These are phyloP conservation scores for Neodon shergylaensis DNA, from an alignment of 2,113 vertebrate genomes.

Conservation along the genomic window DNA sequence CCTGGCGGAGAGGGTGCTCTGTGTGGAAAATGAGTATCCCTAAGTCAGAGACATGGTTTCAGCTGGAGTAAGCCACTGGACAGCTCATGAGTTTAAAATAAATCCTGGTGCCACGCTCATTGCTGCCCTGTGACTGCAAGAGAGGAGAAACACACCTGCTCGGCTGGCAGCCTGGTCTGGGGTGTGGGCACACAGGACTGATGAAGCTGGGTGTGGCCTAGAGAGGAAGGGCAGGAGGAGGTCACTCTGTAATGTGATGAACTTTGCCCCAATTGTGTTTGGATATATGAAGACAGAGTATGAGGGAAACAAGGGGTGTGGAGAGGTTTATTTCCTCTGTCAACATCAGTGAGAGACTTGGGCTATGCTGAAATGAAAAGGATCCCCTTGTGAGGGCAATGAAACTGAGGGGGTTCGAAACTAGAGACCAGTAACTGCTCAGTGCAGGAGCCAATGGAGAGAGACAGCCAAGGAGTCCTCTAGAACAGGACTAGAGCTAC, in stretches of 20 bases:
- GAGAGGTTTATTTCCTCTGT: background rate
- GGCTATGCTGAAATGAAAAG: background rate
- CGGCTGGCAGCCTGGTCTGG: background rate
- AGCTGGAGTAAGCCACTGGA: background rate
- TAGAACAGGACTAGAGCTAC: background rate
- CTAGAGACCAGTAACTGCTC: background rate
- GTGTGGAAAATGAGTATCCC: background rate
- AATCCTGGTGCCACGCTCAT: background rate
- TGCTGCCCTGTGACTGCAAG: background rate
- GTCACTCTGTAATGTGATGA: background rate
- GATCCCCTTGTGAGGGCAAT: background rate
- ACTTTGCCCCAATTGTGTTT: background rate
- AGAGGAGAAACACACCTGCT: background rate
- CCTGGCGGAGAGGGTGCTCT: background rate
- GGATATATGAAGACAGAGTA: background rate
- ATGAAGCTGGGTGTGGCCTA: background rate
- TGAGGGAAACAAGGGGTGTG: background rate
- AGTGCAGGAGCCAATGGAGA: background rate
- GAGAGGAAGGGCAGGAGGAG: background rate
- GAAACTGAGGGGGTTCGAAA: background rate
- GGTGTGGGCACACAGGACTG: rapidly evolving
- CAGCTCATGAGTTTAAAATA: constrained; percentile 33
- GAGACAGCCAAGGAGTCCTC: background rate
- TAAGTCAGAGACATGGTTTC: background rate
- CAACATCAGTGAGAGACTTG: background rate